Evolutionary conservation across 2,888 invertebrate species (phyloP), one percentile per base, ranked within the genome.

Genomic region (Chrysolina haemoptera): DNA sequence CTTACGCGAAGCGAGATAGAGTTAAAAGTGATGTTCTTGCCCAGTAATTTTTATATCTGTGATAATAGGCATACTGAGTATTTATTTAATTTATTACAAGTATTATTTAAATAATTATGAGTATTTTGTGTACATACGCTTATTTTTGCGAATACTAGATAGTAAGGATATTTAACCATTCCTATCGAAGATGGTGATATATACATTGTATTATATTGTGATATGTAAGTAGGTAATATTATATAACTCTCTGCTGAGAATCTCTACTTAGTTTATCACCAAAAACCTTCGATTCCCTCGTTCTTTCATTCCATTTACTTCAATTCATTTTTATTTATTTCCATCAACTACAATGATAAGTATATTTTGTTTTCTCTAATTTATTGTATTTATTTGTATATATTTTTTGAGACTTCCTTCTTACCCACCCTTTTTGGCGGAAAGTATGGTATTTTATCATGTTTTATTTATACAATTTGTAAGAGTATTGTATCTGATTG

Each of bases 131-230:
- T 20, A 27, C 35, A 27, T 66, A 50, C 66, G 66, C 50, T 66
- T 66, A 67, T 53, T 67, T 66, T 67, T 41, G 22, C 22, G 43
- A 20, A 14, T n/a, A 65, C 20, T 43, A 12, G 18, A 3, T 41
- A 6, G 6, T 18, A 16, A 22, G 20, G 50, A 46, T 35, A 50
- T 50, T 43, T 9, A 10, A n/a, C 16, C 20, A 2, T 50, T 27
- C 22, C 14, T 35, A 12, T 69, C 73, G 20, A 48, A 62, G 68
- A 43, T 50, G 40, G 11, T 27, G 20, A 5, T 27, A 40, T 50
- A 1, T 59, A 75, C 55, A 9, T 70, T 77, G 77, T 77, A 77
- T 77, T 77, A 75, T 77, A 68, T 73, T 75, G 77, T 77, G 77
- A 77, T 77, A 77, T 75, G 72, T 71, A 50, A 48, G 65, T 71